Evolutionary conservation across 1,140 invertebrate species (phyloP), one percentile per base, ranked within the genome.

Genomic region (Gryon sp.): DNA sequence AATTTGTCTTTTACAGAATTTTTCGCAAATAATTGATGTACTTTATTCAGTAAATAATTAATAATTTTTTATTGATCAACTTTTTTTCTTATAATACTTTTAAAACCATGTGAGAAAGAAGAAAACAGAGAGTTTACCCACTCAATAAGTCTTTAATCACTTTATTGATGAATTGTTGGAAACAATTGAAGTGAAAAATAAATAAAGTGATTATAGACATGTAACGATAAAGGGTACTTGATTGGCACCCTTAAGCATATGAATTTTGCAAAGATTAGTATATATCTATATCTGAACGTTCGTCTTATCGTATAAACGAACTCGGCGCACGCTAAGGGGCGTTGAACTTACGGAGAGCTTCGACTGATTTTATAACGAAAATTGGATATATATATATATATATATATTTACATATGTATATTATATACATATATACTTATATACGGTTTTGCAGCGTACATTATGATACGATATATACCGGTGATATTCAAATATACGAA

Each of bases 201-300:
- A 53, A 75, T 48, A 55, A 41, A 62, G 53, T 48, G 26, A 63
- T 72, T 72, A 72, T 63, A 30, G 12, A 1, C 28, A 18, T 46
- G 19, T 30, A 46, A 72, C 55, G 30, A 52, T 55, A 38, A 60
- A 36, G 40, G 57, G 32, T 40, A 38, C 48, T 72, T 63, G 38
- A 72, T 72, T 52, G 38, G 57, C 57, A 55, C 57, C 57, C 68
- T 62, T 63, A 55, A 62, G 41, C 40, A 55, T 55, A 32, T 57
- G 57, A 63, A 72, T 63, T 72, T 72, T 11, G 11, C 57, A 48
- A 57, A 46, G 59, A 73, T 73, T 73, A 73, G 34, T 73, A 73
- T n/a, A n/a, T 73, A 73, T 73, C 69, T 73, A 73, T 73, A 72
- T 73, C 30, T 73, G 36, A 73, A 63, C 55, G 62, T 41, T 57